Evolutionary conservation across 1,140 invertebrate genomes (phyloP).

Genomic region (Dreissena polymorpha): DNA sequence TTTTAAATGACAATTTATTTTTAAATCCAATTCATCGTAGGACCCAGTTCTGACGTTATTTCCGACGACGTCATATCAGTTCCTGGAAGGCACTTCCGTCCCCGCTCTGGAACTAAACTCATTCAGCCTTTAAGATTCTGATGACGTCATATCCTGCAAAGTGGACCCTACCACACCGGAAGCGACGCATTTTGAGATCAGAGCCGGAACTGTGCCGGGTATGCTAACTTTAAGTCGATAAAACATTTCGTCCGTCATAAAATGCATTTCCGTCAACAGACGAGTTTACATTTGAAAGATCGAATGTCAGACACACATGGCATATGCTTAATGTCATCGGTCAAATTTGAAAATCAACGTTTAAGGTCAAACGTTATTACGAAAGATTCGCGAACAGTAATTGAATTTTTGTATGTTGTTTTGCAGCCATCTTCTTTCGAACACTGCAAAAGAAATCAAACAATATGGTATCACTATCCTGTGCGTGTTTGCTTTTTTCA

Average conservation of each 20-base stretch:
- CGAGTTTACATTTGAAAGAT: background rate
- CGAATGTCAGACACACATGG: too few relatives aligned
- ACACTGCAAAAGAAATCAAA: background rate
- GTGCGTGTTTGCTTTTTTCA: background rate
- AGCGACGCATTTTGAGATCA: background rate
- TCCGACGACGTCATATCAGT: too few relatives aligned
- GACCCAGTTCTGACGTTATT: too few relatives aligned
- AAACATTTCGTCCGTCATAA: background rate
- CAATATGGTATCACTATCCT: background rate
- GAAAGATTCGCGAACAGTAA: too few relatives aligned
- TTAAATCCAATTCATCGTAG: too few relatives aligned
- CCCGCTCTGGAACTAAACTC: background rate
- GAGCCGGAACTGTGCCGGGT: constrained; percentile 4
- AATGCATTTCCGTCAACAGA: background rate
- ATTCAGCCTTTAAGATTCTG: constrained; percentile 14
- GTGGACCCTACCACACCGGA: constrained; percentile 6
- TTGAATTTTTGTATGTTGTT: too few relatives aligned
- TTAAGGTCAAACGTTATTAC: too few relatives aligned
- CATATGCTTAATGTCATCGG: too few relatives aligned
- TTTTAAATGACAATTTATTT: too few relatives aligned
- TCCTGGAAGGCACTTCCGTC: background rate
- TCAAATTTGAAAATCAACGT: too few relatives aligned
- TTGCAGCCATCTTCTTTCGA: too few relatives aligned
- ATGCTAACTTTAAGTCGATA: background rate
- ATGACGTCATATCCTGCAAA: constrained; percentile 3